Evolutionary conservation across 1,140 invertebrate species (phyloP).

Genomic region (Prorops nasuta): DNA sequence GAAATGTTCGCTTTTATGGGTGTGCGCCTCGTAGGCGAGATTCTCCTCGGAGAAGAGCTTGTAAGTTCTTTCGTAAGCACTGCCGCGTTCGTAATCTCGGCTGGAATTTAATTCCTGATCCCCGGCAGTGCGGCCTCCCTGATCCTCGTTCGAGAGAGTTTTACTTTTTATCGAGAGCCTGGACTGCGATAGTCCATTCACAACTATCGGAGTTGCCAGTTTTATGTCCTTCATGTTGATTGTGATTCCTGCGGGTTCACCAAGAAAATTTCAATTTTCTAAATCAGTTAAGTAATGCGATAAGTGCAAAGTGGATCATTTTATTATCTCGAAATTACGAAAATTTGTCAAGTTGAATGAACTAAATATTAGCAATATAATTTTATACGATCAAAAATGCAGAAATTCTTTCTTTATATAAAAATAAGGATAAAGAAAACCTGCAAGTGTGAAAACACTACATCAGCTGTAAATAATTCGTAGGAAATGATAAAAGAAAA

Average conservation of each 20-base stretch:
- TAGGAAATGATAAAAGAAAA: too few relatives aligned
- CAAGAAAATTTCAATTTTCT: too few relatives aligned
- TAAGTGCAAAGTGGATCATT: too few relatives aligned
- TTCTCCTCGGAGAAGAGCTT: constrained; percentile 44
- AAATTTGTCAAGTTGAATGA: too few relatives aligned
- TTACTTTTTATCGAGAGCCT: constrained; percentile 55
- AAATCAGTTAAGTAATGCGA: too few relatives aligned
- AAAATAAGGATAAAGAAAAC: too few relatives aligned
- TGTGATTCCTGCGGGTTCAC: constrained; percentile 56
- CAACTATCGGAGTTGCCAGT: constrained; percentile 61
- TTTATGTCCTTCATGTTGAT: constrained; percentile 70
- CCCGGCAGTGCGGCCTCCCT: constrained; percentile 1
- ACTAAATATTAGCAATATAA: too few relatives aligned
- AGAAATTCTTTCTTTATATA: too few relatives aligned
- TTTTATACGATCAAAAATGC: too few relatives aligned
- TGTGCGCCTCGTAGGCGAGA: constrained; percentile 26
- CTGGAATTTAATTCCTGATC: constrained; percentile 8
- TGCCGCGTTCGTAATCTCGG: constrained; percentile 38
- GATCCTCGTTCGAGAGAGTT: constrained; percentile 20
- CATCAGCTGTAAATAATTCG: too few relatives aligned
- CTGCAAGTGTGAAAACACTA: too few relatives aligned
- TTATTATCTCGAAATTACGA: too few relatives aligned
- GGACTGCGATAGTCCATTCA: constrained; percentile 58
- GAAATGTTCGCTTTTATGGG: constrained; percentile 26
- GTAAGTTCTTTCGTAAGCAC: constrained; percentile 45